Evolutionary conservation across 2,797 vertebrate genomes (phyloP), one percentile per base, ranked within the genome.

Genomic region (Falco biarmicus): DNA sequence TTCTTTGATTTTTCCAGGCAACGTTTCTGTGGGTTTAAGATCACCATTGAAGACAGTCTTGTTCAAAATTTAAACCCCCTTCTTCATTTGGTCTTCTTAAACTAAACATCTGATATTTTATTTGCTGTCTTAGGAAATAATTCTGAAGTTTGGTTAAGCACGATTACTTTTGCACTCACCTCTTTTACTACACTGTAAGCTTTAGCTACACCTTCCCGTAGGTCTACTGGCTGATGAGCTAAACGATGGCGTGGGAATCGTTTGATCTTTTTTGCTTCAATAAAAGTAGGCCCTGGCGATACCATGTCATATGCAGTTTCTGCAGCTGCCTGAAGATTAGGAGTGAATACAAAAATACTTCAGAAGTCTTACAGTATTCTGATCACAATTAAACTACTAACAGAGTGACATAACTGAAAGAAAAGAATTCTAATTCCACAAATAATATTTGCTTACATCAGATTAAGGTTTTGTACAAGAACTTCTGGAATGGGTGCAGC

Each of bases 241-340:
- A 99, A 96, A 64, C 99, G 99, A 74, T 99, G 99, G 89, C 99
- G 99, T 48, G 99, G 98, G 94, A 99, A 99, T 43, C 99, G 98
- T 84, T 98, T 99, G 39, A 98, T 97, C 93, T 98, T 99, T 95
- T 98, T 99, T 43, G 98, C 97, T 89, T 99, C 99, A 53, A 98
- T 97, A 77, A 99, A 98, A 91, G 99, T 99, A 6, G 99, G 98
- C 21, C 99, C 99, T 6, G 99, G 99, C 91, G 99, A 99, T 25
- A 99, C 99, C 99, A 99, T 99, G 97, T 99, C 99, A 91, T 99
- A 99, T 2, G 99, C 99, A 0, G 99, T 99, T 98, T 99, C 99
- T 88, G 99, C 99, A 32, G 99, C 99, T 17, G 99, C 99, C 99
- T 99, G 96, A 63, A 84, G 41, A 80, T 65, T 63, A 71, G 14